Conservation (phyloP, 2,888 invertebrate genomes). For the Eubasilissa splendida region DNA sequence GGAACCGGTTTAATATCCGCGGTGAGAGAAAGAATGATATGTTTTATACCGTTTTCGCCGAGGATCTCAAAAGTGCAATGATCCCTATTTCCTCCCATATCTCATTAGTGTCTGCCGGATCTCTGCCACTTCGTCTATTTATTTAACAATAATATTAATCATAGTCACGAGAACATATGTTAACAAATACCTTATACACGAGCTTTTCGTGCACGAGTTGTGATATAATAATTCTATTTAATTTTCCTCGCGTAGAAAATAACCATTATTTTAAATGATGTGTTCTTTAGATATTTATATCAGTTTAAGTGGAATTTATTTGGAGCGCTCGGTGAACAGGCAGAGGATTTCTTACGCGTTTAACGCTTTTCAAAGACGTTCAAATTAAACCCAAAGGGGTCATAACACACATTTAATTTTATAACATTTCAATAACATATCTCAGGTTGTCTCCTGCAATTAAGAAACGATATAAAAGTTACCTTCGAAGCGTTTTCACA, state of each 20-base stretch:
- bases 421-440: constrained; percentile 23
- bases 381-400: constrained; percentile 19
- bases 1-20: constrained; percentile 55
- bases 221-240: too few relatives aligned
- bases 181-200: too few relatives aligned
- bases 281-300: too few relatives aligned
- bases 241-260: too few relatives aligned
- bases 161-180: too few relatives aligned
- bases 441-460: constrained; percentile 21
- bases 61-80: constrained; percentile 20
- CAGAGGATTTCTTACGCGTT: neutral
- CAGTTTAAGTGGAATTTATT: too few relatives aligned
- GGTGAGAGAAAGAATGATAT: constrained; percentile 42
- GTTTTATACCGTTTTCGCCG: constrained; percentile 30
- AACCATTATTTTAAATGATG: too few relatives aligned
- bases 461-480: neutral
- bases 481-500: neutral
- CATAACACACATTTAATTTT: neutral
- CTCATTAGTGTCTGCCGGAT: too few relatives aligned
- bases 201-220: too few relatives aligned
- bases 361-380: constrained; percentile 10
- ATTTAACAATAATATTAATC: too few relatives aligned
- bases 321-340: neutral
- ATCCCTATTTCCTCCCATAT: constrained; percentile 3
- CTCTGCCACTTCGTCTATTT: too few relatives aligned